Percentiles rank a stretch among this genome's conserved stretches.
phyloP scores from a whole-genome alignment of 2,888 invertebrate species.

The Scrobipalpa costella region DNA sequence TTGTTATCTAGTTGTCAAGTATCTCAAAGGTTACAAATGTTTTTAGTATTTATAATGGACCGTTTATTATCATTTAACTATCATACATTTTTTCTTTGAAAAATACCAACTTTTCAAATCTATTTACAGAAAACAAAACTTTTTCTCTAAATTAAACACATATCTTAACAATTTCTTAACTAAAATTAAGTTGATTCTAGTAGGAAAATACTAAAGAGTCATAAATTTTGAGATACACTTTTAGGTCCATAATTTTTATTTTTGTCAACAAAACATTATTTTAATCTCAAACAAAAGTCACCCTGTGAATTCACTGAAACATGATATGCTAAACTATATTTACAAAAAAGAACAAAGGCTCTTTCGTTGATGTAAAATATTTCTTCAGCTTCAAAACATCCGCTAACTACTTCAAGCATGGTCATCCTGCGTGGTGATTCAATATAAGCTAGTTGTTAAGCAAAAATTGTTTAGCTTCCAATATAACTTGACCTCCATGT shows the following conservation, averaged over 20 bases:
- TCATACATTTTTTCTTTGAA: constrained; percentile 1
- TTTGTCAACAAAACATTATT: constrained; percentile 25
- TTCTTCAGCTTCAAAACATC: neutral
- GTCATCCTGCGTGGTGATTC: too few species aligned
- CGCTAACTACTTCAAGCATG: too few species aligned
- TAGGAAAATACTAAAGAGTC: neutral
- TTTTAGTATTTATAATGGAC: constrained; percentile 9
- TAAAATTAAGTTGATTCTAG: neutral
- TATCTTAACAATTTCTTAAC: neutral
- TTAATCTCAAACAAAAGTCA: constrained; percentile 57
- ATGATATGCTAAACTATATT: constrained; percentile 43
- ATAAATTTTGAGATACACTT: neutral
- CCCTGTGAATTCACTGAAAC: constrained; percentile 55
- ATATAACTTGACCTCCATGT: too few species aligned
- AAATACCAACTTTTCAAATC: neutral
- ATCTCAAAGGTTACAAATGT: constrained; percentile 1
- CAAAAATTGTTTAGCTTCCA: too few species aligned
- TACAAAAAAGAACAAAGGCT: constrained; percentile 30
- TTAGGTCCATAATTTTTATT: neutral
- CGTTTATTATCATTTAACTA: neutral
- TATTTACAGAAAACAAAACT: constrained; percentile 4
- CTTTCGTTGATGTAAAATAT: neutral
- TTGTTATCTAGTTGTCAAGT: neutral
- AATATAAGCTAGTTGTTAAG: too few species aligned
- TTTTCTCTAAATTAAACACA: neutral